Evolutionary conservation across 1,140 invertebrate species (phyloP).

Genomic region (Harpegnathos saltator): DNA sequence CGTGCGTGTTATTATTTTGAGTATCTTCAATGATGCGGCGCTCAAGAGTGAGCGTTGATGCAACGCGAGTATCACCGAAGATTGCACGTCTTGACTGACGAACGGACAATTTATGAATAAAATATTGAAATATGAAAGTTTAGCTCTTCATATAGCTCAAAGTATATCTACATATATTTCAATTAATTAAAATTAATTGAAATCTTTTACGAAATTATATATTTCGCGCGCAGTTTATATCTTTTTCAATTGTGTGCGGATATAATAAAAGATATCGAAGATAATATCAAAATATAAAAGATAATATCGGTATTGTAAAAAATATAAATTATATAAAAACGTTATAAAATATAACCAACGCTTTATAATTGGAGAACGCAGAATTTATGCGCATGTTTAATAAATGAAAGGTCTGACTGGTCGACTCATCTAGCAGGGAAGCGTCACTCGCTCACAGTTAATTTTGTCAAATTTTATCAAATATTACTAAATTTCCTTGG

Average conservation of each 20-base stretch:
- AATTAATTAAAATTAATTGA: slow-evolving; percentile 8
- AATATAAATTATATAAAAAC: background rate
- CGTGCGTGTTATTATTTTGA: background rate
- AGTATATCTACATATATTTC: background rate
- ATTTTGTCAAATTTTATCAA: too few relatives aligned
- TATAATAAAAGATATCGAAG: too few relatives aligned
- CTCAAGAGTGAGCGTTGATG: background rate
- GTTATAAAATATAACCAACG: background rate
- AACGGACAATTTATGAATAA: background rate
- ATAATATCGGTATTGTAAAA: background rate
- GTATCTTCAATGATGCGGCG: background rate
- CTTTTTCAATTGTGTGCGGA: too few relatives aligned
- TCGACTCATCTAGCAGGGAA: too few relatives aligned
- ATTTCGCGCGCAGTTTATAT: too few relatives aligned
- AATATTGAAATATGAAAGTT: background rate
- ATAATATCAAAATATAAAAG: too few relatives aligned
- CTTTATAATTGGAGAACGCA: background rate
- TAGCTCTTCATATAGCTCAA: background rate
- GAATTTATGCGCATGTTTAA: background rate
- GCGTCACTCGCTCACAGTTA: too few relatives aligned
- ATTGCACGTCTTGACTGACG: background rate
- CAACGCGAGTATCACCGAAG: background rate
- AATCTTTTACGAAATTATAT: background rate
- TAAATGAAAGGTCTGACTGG: background rate
- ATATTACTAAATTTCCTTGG: too few relatives aligned